These are phyloP conservation scores for Girardia tigrina DNA, from an alignment of 2,888 invertebrate species.

Conservation along the genomic window DNA sequence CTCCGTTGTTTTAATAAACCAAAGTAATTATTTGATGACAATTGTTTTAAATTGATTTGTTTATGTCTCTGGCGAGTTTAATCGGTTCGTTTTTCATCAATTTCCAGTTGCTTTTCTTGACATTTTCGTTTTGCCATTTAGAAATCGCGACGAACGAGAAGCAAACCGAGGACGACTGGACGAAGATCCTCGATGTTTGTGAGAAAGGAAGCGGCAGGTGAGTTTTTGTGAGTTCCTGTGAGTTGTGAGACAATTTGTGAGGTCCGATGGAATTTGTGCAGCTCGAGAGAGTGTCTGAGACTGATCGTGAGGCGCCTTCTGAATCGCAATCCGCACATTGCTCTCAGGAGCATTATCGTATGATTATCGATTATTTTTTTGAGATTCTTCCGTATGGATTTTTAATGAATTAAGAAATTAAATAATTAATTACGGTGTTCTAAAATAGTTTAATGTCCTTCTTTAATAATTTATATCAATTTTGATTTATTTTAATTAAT, in stretches of 20 bases:
- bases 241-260: too few relatives aligned
- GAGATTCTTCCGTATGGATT: neutral
- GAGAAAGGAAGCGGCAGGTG: neutral
- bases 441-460: too few relatives aligned
- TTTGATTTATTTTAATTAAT: too few relatives aligned
- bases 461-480: too few relatives aligned
- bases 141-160: constrained; percentile 28
- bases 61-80: neutral
- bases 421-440: too few relatives aligned
- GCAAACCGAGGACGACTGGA: constrained; percentile 28
- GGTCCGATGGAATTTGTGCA: too few relatives aligned
- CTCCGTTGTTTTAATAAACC: neutral
- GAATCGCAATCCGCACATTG: constrained; percentile 24
- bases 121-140: neutral
- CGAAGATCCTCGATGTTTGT: constrained; percentile 21
- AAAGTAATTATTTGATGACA: neutral
- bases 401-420: too few relatives aligned
- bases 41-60: too few relatives aligned
- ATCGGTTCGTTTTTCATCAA: neutral
- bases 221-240: too few relatives aligned
- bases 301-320: constrained; percentile 21
- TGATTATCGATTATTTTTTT: neutral
- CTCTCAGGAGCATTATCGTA: constrained; percentile 25
- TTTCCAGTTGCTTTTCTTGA: neutral
- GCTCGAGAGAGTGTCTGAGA: constrained; percentile 19